phyloP scores from a whole-genome alignment of 1,140 invertebrate genomes.

The Drosophila paulistorum region DNA sequence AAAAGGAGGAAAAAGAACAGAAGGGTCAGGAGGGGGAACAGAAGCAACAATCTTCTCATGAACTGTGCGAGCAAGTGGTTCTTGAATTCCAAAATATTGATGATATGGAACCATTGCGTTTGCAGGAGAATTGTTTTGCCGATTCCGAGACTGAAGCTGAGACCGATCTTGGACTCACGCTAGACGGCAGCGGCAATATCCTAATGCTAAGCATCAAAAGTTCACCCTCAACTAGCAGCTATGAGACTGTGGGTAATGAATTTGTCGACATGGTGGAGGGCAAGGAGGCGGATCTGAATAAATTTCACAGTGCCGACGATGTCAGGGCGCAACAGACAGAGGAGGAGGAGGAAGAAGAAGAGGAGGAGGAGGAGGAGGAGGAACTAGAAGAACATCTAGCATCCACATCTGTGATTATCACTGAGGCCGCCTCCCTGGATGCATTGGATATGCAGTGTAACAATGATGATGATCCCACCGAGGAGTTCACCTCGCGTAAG shows the following conservation, averaged over 20 bases:
- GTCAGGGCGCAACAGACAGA: slow-evolving; percentile 38
- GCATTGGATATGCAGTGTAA: slow-evolving; percentile 54
- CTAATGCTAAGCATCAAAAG: slow-evolving; percentile 78
- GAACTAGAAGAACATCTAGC: slow-evolving; percentile 55
- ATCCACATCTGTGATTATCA: slow-evolving; percentile 85
- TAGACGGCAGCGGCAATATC: slow-evolving; percentile 62
- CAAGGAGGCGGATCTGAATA: slow-evolving; percentile 22
- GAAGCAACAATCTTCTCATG: background rate
- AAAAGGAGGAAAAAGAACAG: background rate
- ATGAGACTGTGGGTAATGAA: slow-evolving; percentile 82
- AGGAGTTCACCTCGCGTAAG: slow-evolving; percentile 77
- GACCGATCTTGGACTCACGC: slow-evolving; percentile 48
- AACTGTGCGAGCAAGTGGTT: slow-evolving; percentile 57
- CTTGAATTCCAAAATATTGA: slow-evolving; percentile 74
- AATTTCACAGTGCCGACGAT: slow-evolving; percentile 29
- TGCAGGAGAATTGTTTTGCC: slow-evolving; percentile 78
- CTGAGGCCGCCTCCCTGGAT: slow-evolving; percentile 84
- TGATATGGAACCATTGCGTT: slow-evolving; percentile 67
- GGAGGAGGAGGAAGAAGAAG: slow-evolving; percentile 18
- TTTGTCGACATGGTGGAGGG: slow-evolving; percentile 67
- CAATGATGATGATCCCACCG: slow-evolving; percentile 75
- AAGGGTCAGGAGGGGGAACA: background rate
- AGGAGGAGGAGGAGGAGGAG: background rate
- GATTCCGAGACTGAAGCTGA: slow-evolving; percentile 64
- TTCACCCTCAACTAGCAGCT: slow-evolving; percentile 82